phyloP scores from a whole-genome alignment of 2,113 vertebrate species.

The Cyprinodon brontotheroides region DNA sequence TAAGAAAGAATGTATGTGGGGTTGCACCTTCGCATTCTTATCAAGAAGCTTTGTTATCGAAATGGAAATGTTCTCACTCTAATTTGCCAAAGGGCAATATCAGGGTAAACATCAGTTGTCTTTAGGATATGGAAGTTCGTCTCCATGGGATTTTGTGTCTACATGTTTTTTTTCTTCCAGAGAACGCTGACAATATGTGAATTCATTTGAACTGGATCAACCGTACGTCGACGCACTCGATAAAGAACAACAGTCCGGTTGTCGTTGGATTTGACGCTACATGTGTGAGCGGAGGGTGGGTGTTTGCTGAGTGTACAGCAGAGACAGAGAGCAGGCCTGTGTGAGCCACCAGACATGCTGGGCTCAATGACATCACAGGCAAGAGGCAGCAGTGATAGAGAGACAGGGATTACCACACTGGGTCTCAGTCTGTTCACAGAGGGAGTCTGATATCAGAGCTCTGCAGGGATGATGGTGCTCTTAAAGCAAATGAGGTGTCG shows the following conservation, averaged over 20 bases:
- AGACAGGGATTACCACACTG: conserved; percentile 48
- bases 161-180: background rate
- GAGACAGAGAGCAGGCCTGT: conserved; percentile 45
- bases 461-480: conserved; percentile 43
- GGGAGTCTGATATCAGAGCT: conserved; percentile 49
- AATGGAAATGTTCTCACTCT: too few relatives aligned
- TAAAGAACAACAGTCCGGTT: conserved; percentile 48
- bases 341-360: conserved; percentile 14
- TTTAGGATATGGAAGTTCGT: background rate
- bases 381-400: too few relatives aligned
- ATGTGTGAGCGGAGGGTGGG: background rate
- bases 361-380: conserved; percentile 52
- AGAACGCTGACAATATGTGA: conserved; percentile 24
- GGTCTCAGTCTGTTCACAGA: conserved; percentile 42
- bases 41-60: too few relatives aligned
- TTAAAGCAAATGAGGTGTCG: conserved; percentile 55
- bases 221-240: conserved; percentile 11
- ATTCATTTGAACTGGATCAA: conserved; percentile 19
- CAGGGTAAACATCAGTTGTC: background rate
- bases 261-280: conserved; percentile 24
- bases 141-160: background rate
- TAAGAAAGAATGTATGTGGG: too few relatives aligned
- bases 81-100: too few relatives aligned
- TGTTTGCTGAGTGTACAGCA: too few relatives aligned
- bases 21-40: too few relatives aligned